Base-by-base conservation (phyloP, 2,888 invertebrate species). In the Lasioglossum calceatum region DNA sequence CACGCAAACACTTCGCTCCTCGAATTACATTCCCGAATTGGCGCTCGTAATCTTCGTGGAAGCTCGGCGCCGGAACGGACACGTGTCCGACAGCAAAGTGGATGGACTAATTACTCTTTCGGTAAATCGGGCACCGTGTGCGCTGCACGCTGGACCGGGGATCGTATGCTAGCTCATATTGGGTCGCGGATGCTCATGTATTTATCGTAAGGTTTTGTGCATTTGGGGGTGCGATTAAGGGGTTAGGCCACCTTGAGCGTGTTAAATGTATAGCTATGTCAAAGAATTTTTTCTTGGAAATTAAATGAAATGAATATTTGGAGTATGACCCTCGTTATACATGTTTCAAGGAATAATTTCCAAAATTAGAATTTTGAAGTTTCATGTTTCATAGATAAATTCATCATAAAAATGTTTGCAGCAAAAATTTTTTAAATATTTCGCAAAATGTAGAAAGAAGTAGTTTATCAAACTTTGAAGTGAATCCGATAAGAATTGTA, bases 21-120 rank as follows among this genome's bases (percentile, higher is more conserved):
- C 92, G 92, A 92, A 92, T 94, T 94, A 94, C 93, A 89, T 90
- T 88, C 90, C 89, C 72, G 87, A 86, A 91, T 93, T 91, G 91
- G 89, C 90, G 91, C 89, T 87, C 67, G 77, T 88, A 85, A 84
- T 91, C 87, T 87, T 80, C 32, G 77, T 77, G 74, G 82, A 85
- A 47, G 54, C 76, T 58, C 77, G 74, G 32, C 32, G n/a, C 23
- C 23, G 27, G 54, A 19, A 70, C 61, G 50, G 88, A 84, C 87
- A 87, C 79, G 81, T 87, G 87, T 81, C 73, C 79, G 36, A 77
- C 58, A 27, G 78, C 54, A 16, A 50, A 39, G 14, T n/a, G 39
- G 42, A 81, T 61, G 50, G 39, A 64, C 36, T 82, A 86, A 86
- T 87, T 82, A 79, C 77, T 75, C 72, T 58, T 58, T 54, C n/a